Base-by-base conservation (phyloP, 2,113 vertebrate genomes). In the Clarias magur region DNA sequence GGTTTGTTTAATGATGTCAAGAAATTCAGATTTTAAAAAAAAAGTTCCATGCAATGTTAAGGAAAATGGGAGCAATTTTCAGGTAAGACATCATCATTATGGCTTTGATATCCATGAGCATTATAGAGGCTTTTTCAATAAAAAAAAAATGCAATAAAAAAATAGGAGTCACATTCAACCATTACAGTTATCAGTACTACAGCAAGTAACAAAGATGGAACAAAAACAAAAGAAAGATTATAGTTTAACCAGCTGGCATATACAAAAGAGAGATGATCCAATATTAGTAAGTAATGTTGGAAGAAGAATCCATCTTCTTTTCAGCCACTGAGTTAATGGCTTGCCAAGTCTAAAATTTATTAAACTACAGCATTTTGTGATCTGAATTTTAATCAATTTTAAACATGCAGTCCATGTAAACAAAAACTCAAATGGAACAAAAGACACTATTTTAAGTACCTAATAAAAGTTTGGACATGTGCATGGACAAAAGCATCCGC, bases 81-180 rank as follows among this genome's bases (percentile, higher is more conserved):
- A 65, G 60, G 30, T 19, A 86, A 86, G 72, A 67, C 88, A 83
- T 68, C 59, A 63, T 38, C 65, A 65, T 73, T 65, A 89, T 82
- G 17, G 88, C 85, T 72, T 76, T 54, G 57, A 75, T 62, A 83
- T 78, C 80, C 57, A 57, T 38, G n/a, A 65, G 70, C 56, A 65
- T 56, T 75, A 19, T 76, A 83, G 70, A 87, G 19, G 59, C 70
- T 76, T 62, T 83, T 83, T 54, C 30, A 83, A 72, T 87, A 83
- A 34, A 88, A 82, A 88, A 82, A 60, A 78, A 89, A 87, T 90
- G 21, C 34, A 27, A 30, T 4, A 91, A 89, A 19, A 79, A 86
- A 86, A 5, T 60, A 19, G 15, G 48, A 67, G 60, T 80, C 68
- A 87, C 86, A 83, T 75, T 87, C 42, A 87, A 78, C 81, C 42